These are phyloP conservation scores for Matsumyia berberina DNA, from an alignment of 2,888 invertebrate genomes.

Conservation along the genomic window DNA sequence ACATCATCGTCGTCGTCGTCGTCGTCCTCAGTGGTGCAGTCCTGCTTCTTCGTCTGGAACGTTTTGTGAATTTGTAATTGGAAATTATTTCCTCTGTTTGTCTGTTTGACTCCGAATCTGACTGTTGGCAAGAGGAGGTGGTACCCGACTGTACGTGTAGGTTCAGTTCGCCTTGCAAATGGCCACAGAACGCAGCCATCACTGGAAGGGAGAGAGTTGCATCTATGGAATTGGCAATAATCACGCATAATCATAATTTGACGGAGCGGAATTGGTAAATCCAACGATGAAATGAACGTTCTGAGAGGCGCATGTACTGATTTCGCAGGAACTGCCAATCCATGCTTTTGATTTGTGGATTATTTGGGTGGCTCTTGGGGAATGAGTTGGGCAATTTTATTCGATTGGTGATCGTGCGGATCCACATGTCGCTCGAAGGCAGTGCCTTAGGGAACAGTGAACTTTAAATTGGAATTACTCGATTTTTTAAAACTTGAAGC, in stretches of 20 bases:
- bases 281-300: conserved; percentile 48
- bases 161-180: conserved; percentile 64
- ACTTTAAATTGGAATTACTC: too few relatives aligned
- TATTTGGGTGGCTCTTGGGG: conserved; percentile 58
- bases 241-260: conserved; percentile 75
- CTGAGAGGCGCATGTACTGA: conserved; percentile 45
- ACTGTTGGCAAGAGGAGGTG: conserved; percentile 56
- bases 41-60: conserved; percentile 70
- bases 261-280: conserved; percentile 59
- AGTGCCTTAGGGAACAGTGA: conserved; percentile 4
- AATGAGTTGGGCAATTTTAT: conserved; percentile 23
- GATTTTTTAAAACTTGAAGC: not conserved
- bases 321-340: conserved; percentile 56
- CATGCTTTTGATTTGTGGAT: conserved; percentile 73
- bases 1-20: conserved; percentile 32
- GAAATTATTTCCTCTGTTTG: conserved; percentile 76
- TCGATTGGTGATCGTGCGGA: conserved; percentile 48
- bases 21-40: conserved; percentile 9
- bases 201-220: conserved; percentile 27
- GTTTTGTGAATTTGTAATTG: conserved; percentile 82
- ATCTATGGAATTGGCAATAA: conserved; percentile 74
- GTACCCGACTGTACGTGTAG: conserved; percentile 49
- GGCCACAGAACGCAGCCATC: conserved; percentile 64
- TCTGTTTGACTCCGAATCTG: conserved; percentile 65
- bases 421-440: conserved; percentile 9